Evolutionary conservation across 2,888 invertebrate genomes (phyloP).

Genomic region (Mythimna lalbum): DNA sequence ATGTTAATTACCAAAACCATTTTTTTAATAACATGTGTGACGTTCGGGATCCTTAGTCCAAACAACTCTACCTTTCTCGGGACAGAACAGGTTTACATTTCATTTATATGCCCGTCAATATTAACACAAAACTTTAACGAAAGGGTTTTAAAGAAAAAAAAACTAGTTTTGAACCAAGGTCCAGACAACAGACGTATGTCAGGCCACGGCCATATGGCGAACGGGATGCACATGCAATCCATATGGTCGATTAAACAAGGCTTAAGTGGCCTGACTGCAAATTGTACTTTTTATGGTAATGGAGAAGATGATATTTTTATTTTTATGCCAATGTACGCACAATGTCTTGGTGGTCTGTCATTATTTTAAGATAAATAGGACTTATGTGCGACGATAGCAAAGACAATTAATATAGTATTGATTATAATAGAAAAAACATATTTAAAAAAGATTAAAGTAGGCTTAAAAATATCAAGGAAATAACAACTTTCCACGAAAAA

Average conservation of each 20-base stretch:
- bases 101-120: not conserved
- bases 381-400: not conserved
- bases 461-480: not conserved
- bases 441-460: not conserved
- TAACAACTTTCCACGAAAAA: not conserved
- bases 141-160: constrained; percentile 6
- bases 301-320: constrained; percentile 29
- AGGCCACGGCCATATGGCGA: constrained; percentile 34
- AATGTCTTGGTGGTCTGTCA: not conserved
- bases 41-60: constrained; percentile 4
- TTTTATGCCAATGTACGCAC: not conserved
- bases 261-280: constrained; percentile 34
- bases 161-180: constrained; percentile 14
- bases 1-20: not conserved
- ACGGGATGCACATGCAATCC: constrained; percentile 41
- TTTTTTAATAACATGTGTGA: constrained; percentile 38
- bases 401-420: too few species aligned
- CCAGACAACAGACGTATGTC: constrained; percentile 36
- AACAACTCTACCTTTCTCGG: constrained; percentile 21
- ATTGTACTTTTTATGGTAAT: constrained; percentile 45
- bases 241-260: constrained; percentile 38
- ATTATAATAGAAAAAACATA: not conserved
- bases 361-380: not conserved
- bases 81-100: constrained; percentile 15
- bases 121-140: not conserved